Evolutionary conservation across 2,797 vertebrate species (phyloP), one percentile per base, ranked within the genome.

Genomic region (Oryzias sinensis): DNA sequence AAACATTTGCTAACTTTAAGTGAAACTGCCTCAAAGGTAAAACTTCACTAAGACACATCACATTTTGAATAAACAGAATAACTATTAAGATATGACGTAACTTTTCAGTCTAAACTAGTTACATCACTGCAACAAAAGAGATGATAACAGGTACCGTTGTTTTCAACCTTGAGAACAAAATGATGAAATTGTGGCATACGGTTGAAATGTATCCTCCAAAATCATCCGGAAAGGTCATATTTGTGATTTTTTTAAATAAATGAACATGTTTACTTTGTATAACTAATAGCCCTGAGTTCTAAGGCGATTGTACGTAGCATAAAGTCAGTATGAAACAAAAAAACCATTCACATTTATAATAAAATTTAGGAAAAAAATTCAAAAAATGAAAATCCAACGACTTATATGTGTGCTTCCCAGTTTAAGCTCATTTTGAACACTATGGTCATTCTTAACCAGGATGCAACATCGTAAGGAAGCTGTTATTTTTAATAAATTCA

Each of bases 241-340:
- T 33, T 37, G 33, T 11, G 33, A 37, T 37, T 37, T 37, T 11
- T 37, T 33, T 3, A 1, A 29, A 37, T 11, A 11, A 43, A 56
- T 53, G 43, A 51, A n/a, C 55, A 43, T 57, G 54, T 60, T 69
- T 51, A 48, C 47, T 62, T 65, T 0, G 1, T 54, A 57, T 24
- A 59, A 33, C 53, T 17, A 58, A 51, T 27, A 71, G 49, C 60
- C 69, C 80, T 82, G 81, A 82, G 76, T 14, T 58, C 61, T 58
- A n/a, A 14, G 44, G 14, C 41, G 47, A 51, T 33, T 14, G 43
- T 6, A 43, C 22, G 62, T 52, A 6, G 41, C 14, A 58, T 43
- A 72, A 25, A 43, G 13, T 1, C 46, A 42, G 13, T 20, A 50
- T 43, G 14, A n/a, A 18, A 2, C 59, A 5, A 74, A 55, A 65